Conservation (phyloP, 35 echinoderm and acorn worm genomes). For the Diadema setosum region DNA sequence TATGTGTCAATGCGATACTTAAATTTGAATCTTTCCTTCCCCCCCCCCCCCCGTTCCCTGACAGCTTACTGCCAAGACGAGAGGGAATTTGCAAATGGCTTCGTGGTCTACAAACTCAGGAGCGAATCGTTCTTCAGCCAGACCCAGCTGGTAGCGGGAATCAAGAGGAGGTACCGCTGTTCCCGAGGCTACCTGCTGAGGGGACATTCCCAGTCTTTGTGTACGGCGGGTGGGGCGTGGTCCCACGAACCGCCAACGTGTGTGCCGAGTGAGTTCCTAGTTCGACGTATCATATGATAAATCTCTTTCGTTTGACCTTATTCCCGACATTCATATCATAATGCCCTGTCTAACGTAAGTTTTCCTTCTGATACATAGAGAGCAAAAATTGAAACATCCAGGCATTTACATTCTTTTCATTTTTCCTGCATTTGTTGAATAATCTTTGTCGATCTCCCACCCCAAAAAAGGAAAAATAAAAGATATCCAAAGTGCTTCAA, state of each 20-base stretch:
- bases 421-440: too few species aligned
- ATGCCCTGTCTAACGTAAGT: too few species aligned
- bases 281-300: background rate
- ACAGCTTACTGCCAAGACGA: constrained; percentile 78
- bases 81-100: constrained; percentile 57
- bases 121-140: constrained; percentile 60
- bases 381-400: too few species aligned
- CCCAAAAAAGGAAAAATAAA: too few species aligned
- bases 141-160: constrained; percentile 63
- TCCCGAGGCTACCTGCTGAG: constrained; percentile 33
- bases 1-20: too few species aligned
- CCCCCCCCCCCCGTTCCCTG: background rate
- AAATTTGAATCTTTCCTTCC: too few species aligned
- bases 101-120: constrained; percentile 60
- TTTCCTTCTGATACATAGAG: too few species aligned
- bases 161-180: constrained; percentile 60
- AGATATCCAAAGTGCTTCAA: too few species aligned
- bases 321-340: too few species aligned
- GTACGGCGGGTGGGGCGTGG: constrained; percentile 43
- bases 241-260: constrained; percentile 43
- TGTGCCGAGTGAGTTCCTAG: constrained; percentile 54
- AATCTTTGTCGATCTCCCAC: too few species aligned
- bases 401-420: too few species aligned
- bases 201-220: constrained; percentile 37
- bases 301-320: too few species aligned